Evolutionary conservation across 2,888 invertebrate genomes (phyloP).

Genomic region (Entomobrya proxima): DNA sequence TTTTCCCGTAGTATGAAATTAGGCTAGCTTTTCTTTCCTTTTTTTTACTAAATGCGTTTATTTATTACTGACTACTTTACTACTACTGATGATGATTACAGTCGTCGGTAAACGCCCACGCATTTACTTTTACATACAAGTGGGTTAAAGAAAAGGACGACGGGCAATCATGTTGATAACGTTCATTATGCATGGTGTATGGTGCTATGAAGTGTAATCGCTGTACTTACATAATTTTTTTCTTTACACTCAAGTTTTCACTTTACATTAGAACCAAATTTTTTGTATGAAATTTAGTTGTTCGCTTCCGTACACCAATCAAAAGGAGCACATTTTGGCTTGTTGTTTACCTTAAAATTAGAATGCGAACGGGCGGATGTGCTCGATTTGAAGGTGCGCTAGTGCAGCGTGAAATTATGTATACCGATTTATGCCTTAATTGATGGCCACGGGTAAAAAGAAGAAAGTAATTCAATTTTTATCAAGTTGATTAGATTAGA

Average conservation of each 20-base stretch:
- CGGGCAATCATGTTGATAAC: constrained; percentile 19
- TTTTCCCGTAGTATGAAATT: constrained; percentile 60
- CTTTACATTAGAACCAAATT: constrained; percentile 34
- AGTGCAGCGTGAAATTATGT: constrained; percentile 27
- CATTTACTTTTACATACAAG: constrained; percentile 10
- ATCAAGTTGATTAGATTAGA: constrained; percentile 37
- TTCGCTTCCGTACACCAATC: constrained; percentile 26
- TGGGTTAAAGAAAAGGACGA: constrained; percentile 50
- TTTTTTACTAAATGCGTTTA: neutral
- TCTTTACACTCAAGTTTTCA: constrained; percentile 54
- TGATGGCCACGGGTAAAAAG: constrained; percentile 26
- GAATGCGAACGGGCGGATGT: neutral
- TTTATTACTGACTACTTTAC: neutral
- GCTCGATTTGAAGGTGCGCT: neutral
- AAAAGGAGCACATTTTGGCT: neutral
- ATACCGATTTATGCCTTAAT: neutral
- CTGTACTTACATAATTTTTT: constrained; percentile 46
- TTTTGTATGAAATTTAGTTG: neutral
- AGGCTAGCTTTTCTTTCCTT: constrained; percentile 36
- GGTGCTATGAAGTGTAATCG: neutral
- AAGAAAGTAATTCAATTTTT: constrained; percentile 24
- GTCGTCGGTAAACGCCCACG: neutral
- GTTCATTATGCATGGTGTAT: neutral
- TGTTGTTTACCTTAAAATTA: neutral
- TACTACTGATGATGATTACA: neutral